A percentile compares a stretch with the other conserved stretches of the same genome.
Evolutionary conservation across 2,888 invertebrate species (phyloP).

Genomic region (Drosophila incognita): DNA sequence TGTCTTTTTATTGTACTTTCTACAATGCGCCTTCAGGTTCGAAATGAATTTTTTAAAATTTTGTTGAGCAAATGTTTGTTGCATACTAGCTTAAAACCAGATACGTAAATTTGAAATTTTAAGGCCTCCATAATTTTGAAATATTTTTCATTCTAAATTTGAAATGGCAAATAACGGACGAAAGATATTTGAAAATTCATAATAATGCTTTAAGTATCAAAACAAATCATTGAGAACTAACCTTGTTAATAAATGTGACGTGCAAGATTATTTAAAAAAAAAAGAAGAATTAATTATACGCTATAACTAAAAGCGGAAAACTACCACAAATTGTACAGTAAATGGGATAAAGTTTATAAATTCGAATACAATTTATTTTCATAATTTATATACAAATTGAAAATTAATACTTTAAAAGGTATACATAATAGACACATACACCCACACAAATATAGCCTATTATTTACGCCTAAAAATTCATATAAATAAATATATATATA

Average conservation of each 20-base stretch:
- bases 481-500: constrained; percentile 57
- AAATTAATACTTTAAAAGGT: constrained; percentile 52
- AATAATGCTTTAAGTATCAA: constrained; percentile 63
- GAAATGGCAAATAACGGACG: constrained; percentile 41
- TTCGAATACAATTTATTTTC: constrained; percentile 80
- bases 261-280: constrained; percentile 70
- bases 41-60: constrained; percentile 22
- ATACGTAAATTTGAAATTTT: constrained; percentile 74
- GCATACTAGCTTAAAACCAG: constrained; percentile 64
- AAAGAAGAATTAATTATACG: constrained; percentile 60
- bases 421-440: constrained; percentile 42
- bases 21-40: constrained; percentile 32
- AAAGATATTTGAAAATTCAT: constrained; percentile 61
- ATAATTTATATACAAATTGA: constrained; percentile 74
- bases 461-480: constrained; percentile 68
- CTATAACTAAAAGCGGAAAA: constrained; percentile 52
- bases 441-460: constrained; percentile 59
- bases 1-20: constrained; percentile 33
- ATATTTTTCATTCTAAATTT: constrained; percentile 54
- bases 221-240: constrained; percentile 47
- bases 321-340: constrained; percentile 68
- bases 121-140: constrained; percentile 62
- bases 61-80: constrained; percentile 52
- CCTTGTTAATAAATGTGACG: constrained; percentile 71
- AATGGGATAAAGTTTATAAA: constrained; percentile 67